A percentile compares a stretch with the other conserved stretches of the same genome.
phyloP scores from a whole-genome alignment of 2,888 invertebrate species.

The Agrochola macilenta region DNA sequence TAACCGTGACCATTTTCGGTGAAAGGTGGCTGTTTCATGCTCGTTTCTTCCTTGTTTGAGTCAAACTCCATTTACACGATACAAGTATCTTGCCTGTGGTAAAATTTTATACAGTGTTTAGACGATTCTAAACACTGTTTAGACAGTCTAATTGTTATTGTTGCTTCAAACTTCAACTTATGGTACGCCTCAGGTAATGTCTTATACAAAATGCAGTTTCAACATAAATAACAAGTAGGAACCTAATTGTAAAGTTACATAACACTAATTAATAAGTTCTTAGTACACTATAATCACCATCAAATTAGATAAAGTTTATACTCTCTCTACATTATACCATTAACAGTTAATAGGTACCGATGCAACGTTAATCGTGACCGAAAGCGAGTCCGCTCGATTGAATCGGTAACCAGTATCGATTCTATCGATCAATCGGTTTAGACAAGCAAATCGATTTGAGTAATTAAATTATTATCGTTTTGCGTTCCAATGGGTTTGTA shows the following conservation, averaged over 20 bases:
- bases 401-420: conserved; percentile 39
- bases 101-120: no score
- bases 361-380: conserved; percentile 41
- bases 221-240: background rate
- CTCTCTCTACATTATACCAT: background rate
- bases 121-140: no score
- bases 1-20: background rate
- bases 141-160: no score
- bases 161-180: no score
- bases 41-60: background rate
- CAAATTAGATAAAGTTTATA: conserved; percentile 51
- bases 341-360: conserved; percentile 43
- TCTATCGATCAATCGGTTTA: conserved; percentile 50
- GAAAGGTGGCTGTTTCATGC: no score
- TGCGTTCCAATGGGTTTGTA: conserved; percentile 33
- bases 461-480: conserved; percentile 57
- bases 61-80: no score
- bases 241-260: background rate
- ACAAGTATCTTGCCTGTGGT: no score
- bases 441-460: conserved; percentile 51
- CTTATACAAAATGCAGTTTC: no score
- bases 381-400: conserved; percentile 33
- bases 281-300: conserved; percentile 25
- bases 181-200: no score
- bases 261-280: conserved; percentile 5